Conservation (phyloP, 2,113 vertebrate genomes). For the Amblyopsis rosae region DNA sequence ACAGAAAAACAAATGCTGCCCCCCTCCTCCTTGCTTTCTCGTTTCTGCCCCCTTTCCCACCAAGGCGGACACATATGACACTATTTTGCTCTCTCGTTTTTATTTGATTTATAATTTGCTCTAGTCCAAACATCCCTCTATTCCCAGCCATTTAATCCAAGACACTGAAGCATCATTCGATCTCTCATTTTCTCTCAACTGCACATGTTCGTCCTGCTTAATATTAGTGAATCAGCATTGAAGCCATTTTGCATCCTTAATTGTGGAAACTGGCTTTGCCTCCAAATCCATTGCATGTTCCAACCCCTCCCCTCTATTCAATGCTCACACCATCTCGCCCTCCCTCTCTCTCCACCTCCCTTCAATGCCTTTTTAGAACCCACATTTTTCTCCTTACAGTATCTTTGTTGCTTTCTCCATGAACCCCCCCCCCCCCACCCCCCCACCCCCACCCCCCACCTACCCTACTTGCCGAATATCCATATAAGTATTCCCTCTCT, state of each 20-base stretch:
- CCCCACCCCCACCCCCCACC: slow-evolving; percentile 25
- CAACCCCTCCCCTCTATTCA: slow-evolving; percentile 18
- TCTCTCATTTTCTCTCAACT: slow-evolving; percentile 39
- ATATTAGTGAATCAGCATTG: slow-evolving; percentile 32
- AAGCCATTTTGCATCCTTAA: slow-evolving; percentile 52
- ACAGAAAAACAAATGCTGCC: slow-evolving; percentile 77
- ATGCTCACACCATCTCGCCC: slow-evolving; percentile 29
- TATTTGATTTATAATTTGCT: slow-evolving; percentile 6
- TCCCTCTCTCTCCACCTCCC: slow-evolving; percentile 55
- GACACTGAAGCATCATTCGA: slow-evolving; percentile 6
- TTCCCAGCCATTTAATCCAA: slow-evolving; percentile 2
- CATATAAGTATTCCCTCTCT: slow-evolving; percentile 45
- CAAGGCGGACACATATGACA: slow-evolving; percentile 60
- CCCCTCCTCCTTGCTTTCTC: slow-evolving; percentile 45
- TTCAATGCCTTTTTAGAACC: slow-evolving; percentile 58
- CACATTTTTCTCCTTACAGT: slow-evolving; percentile 46
- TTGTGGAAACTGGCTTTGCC: slow-evolving; percentile 57
- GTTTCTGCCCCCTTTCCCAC: slow-evolving; percentile 45
- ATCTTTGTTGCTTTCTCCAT: slow-evolving; percentile 54
- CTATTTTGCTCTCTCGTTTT: slow-evolving; percentile 34
- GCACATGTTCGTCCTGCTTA: slow-evolving; percentile 27
- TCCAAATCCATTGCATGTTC: slow-evolving; percentile 57
- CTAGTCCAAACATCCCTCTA: slow-evolving; percentile 8
- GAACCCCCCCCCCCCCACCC: slow-evolving; percentile 18
- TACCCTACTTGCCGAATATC: slow-evolving; percentile 32